Evolutionary conservation across 2,113 vertebrate genomes (phyloP).

Genomic region (Pseudorhombus dupliciocellatus): DNA sequence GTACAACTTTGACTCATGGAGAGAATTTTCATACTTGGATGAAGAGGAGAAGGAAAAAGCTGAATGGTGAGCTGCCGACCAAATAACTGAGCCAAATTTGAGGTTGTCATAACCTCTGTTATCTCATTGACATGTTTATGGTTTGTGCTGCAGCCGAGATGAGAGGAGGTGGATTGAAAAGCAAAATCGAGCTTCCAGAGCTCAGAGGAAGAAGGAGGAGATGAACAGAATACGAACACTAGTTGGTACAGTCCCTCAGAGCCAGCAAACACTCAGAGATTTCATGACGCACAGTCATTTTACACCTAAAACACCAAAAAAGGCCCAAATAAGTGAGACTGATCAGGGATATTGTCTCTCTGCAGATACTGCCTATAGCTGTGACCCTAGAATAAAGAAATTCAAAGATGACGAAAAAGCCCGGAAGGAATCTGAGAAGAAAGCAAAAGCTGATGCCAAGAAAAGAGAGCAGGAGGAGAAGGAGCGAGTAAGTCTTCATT

Average conservation of each 20-base stretch:
- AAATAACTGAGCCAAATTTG: neutral
- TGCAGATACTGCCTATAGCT: constrained; percentile 93
- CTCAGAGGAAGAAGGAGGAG: constrained; percentile 97
- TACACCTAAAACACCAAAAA: neutral
- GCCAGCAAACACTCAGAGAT: neutral
- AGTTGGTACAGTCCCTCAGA: constrained; percentile 68
- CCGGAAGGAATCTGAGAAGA: constrained; percentile 98
- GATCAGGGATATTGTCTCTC: fast-evolving
- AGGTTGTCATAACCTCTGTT: fast-evolving
- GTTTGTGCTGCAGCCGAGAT: constrained; percentile 85
- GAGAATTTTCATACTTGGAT: constrained; percentile 98
- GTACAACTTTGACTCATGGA: constrained; percentile 99
- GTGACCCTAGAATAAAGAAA: constrained; percentile 97
- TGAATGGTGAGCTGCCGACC: constrained; percentile 87
- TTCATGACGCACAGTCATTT: neutral
- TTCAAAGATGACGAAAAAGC: constrained; percentile 98
- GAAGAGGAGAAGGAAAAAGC: constrained; percentile 99
- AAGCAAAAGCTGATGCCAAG: constrained; percentile 95
- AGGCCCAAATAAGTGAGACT: neutral
- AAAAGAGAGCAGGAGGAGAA: constrained; percentile 94
- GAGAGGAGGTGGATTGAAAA: constrained; percentile 99
- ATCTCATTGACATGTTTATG: neutral
- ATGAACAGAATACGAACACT: constrained; percentile 96
- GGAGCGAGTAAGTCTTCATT: constrained; percentile 86
- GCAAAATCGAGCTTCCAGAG: constrained; percentile 94